Evolutionary conservation across 2,888 invertebrate species (phyloP).

Genomic region (Steinernema carpocapsae): DNA sequence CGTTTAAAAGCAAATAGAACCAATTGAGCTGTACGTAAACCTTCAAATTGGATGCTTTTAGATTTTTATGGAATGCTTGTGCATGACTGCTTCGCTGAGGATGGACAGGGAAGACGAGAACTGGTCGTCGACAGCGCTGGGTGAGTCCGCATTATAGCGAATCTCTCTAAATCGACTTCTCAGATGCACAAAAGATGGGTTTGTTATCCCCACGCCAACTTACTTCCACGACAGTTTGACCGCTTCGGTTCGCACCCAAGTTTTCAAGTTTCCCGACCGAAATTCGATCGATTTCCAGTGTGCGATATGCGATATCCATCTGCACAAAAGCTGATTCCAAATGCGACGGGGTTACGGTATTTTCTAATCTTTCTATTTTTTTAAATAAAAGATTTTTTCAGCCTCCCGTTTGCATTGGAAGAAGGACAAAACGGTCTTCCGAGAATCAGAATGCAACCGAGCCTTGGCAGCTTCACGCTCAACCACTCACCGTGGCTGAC

Average conservation of each 20-base stretch:
- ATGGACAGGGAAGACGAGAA: conserved; percentile 60
- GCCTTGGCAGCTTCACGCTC: conserved; percentile 58
- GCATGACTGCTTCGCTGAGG: conserved; percentile 64
- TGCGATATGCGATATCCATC: conserved; percentile 56
- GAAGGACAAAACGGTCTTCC: conserved; percentile 14
- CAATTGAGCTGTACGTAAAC: no score
- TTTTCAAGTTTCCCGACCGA: conserved; percentile 65
- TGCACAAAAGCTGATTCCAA: conserved; percentile 56
- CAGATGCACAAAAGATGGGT: conserved; percentile 58
- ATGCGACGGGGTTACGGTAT: conserved; percentile 58
- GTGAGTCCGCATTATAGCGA: conserved; percentile 38
- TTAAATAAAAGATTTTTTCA: conserved; percentile 41
- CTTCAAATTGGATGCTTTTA: no score
- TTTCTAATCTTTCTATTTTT: background rate
- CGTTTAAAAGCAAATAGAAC: no score
- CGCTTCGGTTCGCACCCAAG: conserved; percentile 58
- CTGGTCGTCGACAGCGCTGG: conserved; percentile 60
- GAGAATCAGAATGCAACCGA: conserved; percentile 28
- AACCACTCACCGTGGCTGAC: conserved; percentile 63
- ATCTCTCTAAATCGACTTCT: background rate
- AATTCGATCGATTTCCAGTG: conserved; percentile 58
- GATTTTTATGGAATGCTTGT: conserved; percentile 54
- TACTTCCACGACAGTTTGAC: conserved; percentile 51
- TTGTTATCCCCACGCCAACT: conserved; percentile 60
- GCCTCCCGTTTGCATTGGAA: conserved; percentile 57